Evolutionary conservation across 2,888 invertebrate species (phyloP), one percentile per base, ranked within the genome.

Genomic region (Ornithoptera alexandrae): DNA sequence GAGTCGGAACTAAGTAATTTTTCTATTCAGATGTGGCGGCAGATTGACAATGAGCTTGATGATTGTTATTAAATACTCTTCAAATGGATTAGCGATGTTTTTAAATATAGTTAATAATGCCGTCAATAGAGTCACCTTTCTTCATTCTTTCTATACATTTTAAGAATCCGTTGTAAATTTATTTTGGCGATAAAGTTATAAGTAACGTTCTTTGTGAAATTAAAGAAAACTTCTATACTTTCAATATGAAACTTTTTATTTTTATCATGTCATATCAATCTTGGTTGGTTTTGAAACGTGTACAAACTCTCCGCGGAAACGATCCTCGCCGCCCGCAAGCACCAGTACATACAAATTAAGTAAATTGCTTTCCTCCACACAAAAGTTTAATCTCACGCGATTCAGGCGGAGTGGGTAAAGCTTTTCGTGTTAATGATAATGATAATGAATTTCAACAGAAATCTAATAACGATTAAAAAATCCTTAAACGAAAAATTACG

Each of bases 371-470:
- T 50, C 53, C 61, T 39, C 39, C 24, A 53, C 30, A 67, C 50
- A 30, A 65, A 67, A 67, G 60, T 61, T 61, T 61, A 53, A 67
- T 67, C 66, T 67, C 66, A 67, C 66, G 66, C 66, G 66, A 67
- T 67, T 60, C 30, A 50, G 18, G 12, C 5, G 8, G 22, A 58
- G 57, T 20, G 36, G 50, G 36, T 61, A 50, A 46, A 59, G 30
- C 24, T 50, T 66, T 53, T 39, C 20, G 46, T 61, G 53, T 53
- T 67, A 67, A 53, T 66, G 62, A 58, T 58, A 22, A 20, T 12
- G 57, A 57, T 30, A 60, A 36, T 60, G 60, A 58, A 58, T 58
- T 58, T 22, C 57, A 22, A 46, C 46, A 24, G 22, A 58, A 58
- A 58, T 58, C 22, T 22, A 22, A 22, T 58, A 58, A 20, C 22